Percentiles rank a stretch among this genome's conserved stretches.
Conservation (phyloP, 2,888 invertebrate genomes). For the Achlya flavicornis region DNA sequence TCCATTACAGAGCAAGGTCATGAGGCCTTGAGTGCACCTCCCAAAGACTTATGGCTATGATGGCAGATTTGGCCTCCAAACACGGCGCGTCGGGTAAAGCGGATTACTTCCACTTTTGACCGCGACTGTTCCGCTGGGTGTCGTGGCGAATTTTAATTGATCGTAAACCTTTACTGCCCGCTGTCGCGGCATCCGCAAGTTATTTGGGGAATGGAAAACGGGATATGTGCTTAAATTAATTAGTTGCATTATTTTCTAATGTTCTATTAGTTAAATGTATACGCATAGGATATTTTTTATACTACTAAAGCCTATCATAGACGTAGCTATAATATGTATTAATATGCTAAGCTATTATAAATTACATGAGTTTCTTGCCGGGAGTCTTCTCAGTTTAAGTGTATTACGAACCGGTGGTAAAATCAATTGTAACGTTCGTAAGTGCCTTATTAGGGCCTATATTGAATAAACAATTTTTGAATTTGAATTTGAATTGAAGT, state of each 20-base stretch:
- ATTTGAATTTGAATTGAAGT: too few species aligned
- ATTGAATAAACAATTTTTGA: too few species aligned
- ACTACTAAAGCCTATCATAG: too few species aligned
- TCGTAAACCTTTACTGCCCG: conserved; percentile 6
- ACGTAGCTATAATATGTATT: too few species aligned
- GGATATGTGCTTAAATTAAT: not conserved
- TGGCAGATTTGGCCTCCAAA: not conserved
- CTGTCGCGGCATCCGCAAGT: not conserved
- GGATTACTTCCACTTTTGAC: conserved; percentile 1
- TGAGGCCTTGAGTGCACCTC: not conserved
- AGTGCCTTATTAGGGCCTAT: too few species aligned
- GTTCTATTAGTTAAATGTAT: not conserved
- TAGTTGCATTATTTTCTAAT: not conserved
- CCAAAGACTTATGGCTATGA: not conserved
- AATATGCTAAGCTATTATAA: too few species aligned
- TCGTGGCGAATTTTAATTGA: conserved; percentile 6
- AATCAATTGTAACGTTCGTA: too few species aligned
- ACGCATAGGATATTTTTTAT: too few species aligned
- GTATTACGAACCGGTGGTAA: too few species aligned
- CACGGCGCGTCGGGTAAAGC: not conserved
- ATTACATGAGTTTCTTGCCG: too few species aligned
- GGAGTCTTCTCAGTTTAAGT: too few species aligned
- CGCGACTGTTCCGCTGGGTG: not conserved
- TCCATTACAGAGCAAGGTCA: conserved; percentile 3
- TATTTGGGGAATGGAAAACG: not conserved